These are phyloP conservation scores for Itoplectis maculator DNA, from an alignment of 2,888 invertebrate species.

Conservation along the genomic window DNA sequence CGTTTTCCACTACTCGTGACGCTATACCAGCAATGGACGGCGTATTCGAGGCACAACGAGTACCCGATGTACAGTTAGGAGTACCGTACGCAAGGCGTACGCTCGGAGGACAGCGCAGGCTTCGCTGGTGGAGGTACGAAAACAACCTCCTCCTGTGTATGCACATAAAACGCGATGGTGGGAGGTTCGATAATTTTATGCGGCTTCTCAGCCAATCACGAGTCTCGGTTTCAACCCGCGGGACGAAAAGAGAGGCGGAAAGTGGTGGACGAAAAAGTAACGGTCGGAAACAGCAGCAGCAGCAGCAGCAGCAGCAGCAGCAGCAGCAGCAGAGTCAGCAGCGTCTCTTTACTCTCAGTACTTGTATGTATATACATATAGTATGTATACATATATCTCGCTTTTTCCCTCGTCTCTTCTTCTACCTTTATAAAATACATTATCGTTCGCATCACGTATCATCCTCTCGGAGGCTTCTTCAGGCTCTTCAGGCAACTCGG, in stretches of 20 bases:
- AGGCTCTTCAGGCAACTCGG: conserved; percentile 5
- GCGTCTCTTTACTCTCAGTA: conserved; percentile 6
- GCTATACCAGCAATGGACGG: conserved; percentile 27
- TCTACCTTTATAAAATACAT: conserved; percentile 35
- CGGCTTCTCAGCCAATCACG: conserved; percentile 51
- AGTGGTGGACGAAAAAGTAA: conserved; percentile 58
- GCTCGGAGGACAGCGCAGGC: conserved; percentile 63
- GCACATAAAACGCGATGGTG: neutral
- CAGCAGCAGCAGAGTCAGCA: conserved; percentile 23
- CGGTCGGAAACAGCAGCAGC: conserved; percentile 36
- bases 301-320: conserved; percentile 14
- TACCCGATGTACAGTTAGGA: conserved; percentile 80
- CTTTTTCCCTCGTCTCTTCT: neutral
- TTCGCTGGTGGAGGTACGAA: conserved; percentile 40
- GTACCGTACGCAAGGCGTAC: conserved; percentile 80
- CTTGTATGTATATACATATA: neutral
- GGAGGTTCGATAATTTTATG: conserved; percentile 57
- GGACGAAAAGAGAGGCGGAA: conserved; percentile 41
- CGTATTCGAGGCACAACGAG: conserved; percentile 53
- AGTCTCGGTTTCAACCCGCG: conserved; percentile 3
- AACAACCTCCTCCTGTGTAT: neutral
- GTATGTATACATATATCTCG: neutral
- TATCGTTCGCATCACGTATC: conserved; percentile 49
- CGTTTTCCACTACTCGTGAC: conserved; percentile 37
- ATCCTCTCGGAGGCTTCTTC: conserved; percentile 26